These are phyloP conservation scores for Liopterus haemorrhoidalis DNA, from an alignment of 2,888 invertebrate species.

Conservation along the genomic window DNA sequence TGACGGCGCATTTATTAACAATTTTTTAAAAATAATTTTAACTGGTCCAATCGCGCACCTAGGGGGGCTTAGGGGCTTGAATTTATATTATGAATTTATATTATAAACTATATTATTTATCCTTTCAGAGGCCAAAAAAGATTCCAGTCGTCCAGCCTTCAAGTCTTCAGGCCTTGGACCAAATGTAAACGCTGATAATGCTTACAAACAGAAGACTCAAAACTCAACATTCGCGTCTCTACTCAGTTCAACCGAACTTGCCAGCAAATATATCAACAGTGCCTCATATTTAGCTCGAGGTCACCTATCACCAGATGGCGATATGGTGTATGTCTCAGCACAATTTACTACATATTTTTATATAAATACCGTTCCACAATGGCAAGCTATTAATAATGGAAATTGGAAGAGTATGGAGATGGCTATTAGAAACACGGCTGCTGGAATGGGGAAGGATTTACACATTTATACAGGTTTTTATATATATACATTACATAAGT, in stretches of 20 bases:
- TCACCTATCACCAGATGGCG: slow-evolving; percentile 45
- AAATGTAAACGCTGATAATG: slow-evolving; percentile 25
- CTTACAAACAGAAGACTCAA: slow-evolving; percentile 33
- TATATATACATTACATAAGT: no score
- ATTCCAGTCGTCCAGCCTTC: slow-evolving; percentile 10
- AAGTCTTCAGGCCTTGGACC: slow-evolving; percentile 13
- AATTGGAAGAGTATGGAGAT: slow-evolving; percentile 44
- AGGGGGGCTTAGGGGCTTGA: no score
- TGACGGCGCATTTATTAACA: no score
- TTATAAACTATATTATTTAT: no score
- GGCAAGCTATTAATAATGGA: slow-evolving; percentile 44
- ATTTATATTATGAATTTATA: no score
- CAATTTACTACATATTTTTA: slow-evolving; percentile 45
- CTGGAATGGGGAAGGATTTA: slow-evolving; percentile 35
- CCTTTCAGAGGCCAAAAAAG: slow-evolving; percentile 11
- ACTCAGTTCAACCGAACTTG: slow-evolving; percentile 30
- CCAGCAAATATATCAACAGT: slow-evolving; percentile 32
- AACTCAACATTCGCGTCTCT: slow-evolving; percentile 31
- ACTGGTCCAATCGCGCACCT: no score
- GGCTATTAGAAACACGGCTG: slow-evolving; percentile 38
- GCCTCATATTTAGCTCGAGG: slow-evolving; percentile 41
- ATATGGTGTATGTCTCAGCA: slow-evolving; percentile 42
- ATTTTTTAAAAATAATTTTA: no score
- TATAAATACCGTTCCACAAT: slow-evolving; percentile 45
- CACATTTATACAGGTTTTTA: slow-evolving; percentile 42